phyloP scores from a whole-genome alignment of 1,140 invertebrate genomes.

The Oscheius sp. region DNA sequence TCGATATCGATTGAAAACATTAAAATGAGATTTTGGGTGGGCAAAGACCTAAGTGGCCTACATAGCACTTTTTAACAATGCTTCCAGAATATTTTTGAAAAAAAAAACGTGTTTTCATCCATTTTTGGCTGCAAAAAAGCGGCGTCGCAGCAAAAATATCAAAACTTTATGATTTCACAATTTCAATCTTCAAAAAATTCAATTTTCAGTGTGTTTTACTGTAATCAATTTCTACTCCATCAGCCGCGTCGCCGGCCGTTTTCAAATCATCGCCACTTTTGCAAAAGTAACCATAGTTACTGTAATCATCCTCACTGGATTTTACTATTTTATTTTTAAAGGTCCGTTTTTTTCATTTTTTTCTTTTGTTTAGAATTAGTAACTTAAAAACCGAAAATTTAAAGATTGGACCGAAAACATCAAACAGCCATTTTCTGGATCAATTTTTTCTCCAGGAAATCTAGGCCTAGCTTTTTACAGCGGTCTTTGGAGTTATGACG shows the following conservation, averaged over 20 bases:
- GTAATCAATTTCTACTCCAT: slow-evolving; percentile 41
- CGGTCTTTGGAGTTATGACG: slow-evolving; percentile 96
- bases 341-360: slow-evolving; percentile 18
- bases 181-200: too few species aligned
- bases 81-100: too few species aligned
- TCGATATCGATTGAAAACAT: too few species aligned
- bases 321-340: slow-evolving; percentile 62
- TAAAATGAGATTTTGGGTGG: too few species aligned
- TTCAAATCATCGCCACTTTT: slow-evolving; percentile 94
- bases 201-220: slow-evolving; percentile 42
- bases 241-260: slow-evolving; percentile 82
- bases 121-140: too few species aligned
- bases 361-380: neutral
- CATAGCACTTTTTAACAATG: too few species aligned
- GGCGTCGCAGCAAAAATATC: too few species aligned
- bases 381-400: too few species aligned
- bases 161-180: too few species aligned
- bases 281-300: slow-evolving; percentile 87
- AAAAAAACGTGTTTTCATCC: too few species aligned
- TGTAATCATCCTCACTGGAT: slow-evolving; percentile 84
- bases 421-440: slow-evolving; percentile 78
- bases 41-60: too few species aligned
- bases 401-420: slow-evolving; percentile 32
- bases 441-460: slow-evolving; percentile 80
- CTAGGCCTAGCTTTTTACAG: slow-evolving; percentile 96